A percentile compares a stretch with the other conserved stretches of the same genome.
Evolutionary conservation across 1,140 invertebrate species (phyloP).

Genomic region (Acromyrmex charruanus): DNA sequence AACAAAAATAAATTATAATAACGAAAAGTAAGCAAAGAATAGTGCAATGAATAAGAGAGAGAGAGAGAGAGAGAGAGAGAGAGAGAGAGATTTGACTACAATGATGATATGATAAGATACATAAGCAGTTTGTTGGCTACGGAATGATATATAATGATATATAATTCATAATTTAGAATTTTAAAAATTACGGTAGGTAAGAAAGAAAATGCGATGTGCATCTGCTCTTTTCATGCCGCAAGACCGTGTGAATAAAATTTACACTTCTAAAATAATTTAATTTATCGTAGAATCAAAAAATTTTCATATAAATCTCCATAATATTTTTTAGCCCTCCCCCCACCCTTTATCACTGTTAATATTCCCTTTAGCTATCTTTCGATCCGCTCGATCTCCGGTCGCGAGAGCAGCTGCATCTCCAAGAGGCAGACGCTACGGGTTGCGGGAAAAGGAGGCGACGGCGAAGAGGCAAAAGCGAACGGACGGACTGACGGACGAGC

Average conservation of each 20-base stretch:
- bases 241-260: conserved; percentile 2
- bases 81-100: neutral
- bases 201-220: neutral
- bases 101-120: conserved; percentile 30
- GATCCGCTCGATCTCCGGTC: conserved; percentile 34
- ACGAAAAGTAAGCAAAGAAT: too few relatives aligned
- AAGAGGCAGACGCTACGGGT: conserved; percentile 8
- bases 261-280: neutral
- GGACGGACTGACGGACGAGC: conserved; percentile 3
- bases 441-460: conserved; percentile 44
- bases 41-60: too few relatives aligned
- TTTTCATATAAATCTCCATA: neutral
- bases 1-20: too few relatives aligned
- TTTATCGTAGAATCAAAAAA: neutral
- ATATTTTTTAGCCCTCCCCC: neutral
- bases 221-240: neutral
- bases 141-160: neutral
- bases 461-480: conserved; percentile 2
- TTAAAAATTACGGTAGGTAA: neutral
- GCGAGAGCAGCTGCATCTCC: conserved; percentile 50
- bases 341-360: conserved; percentile 8
- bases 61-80: too few relatives aligned
- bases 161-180: conserved; percentile 3
- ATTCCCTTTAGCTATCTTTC: conserved; percentile 30
- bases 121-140: conserved; percentile 19